Evolutionary conservation across 2,113 vertebrate species (phyloP).

Genomic region (Nycticorax nycticorax): DNA sequence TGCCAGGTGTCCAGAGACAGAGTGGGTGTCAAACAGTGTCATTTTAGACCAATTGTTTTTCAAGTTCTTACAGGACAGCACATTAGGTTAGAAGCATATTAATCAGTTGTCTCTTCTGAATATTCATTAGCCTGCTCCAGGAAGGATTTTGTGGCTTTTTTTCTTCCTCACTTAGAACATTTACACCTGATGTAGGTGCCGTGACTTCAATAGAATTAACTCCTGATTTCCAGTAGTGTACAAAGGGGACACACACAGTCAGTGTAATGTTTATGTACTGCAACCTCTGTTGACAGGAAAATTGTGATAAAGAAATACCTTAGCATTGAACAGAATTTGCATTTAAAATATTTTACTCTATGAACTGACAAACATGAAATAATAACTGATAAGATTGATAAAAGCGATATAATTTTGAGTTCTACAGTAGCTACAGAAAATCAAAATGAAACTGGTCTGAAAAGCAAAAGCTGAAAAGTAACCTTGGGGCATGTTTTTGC

Average conservation of each 20-base stretch:
- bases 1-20: conserved; percentile 32
- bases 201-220: neutral
- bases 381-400: neutral
- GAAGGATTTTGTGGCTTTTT: neutral
- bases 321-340: neutral
- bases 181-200: neutral
- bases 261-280: neutral
- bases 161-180: neutral
- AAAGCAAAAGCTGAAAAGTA: neutral
- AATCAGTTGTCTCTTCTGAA: conserved; percentile 46
- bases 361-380: neutral
- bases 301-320: neutral
- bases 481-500: neutral
- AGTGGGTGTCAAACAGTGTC: conserved; percentile 10
- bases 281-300: neutral
- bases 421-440: neutral
- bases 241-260: neutral
- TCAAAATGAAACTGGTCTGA: neutral
- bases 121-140: conserved; percentile 31
- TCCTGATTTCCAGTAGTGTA: neutral
- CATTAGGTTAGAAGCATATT: conserved; percentile 55
- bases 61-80: conserved; percentile 53
- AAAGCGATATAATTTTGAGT: neutral
- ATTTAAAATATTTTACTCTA: neutral
- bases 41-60: conserved; percentile 58